Conservation (phyloP, 2,797 vertebrate genomes). For the Typhlichthys subterraneus region DNA sequence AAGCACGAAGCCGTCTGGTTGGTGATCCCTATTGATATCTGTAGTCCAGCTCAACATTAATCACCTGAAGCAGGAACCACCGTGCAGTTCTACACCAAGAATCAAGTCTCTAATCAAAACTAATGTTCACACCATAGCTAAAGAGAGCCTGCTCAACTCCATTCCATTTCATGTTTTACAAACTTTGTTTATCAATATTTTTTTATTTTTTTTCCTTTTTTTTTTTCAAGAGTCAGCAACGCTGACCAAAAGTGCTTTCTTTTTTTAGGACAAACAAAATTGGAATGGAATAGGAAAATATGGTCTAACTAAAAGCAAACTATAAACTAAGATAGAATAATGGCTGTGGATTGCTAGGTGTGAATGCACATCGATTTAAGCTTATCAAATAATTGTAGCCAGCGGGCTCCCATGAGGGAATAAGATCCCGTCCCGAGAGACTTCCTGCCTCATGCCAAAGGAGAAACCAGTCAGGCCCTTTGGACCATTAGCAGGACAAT, state of each 20-base stretch:
- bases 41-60: too few species aligned
- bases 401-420: too few species aligned
- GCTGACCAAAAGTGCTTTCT: conserved; percentile 90
- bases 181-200: conserved; percentile 57
- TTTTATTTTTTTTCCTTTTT: conserved; percentile 50
- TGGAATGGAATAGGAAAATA: conserved; percentile 87
- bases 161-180: conserved; percentile 75
- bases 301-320: conserved; percentile 51
- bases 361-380: conserved; percentile 53
- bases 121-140: conserved; percentile 60
- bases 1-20: not conserved
- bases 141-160: conserved; percentile 77
- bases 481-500: not conserved
- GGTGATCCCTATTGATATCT: not conserved
- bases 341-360: conserved; percentile 75
- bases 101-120: conserved; percentile 15
- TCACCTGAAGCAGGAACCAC: too few species aligned
- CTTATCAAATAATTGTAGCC: conserved; percentile 69
- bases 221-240: conserved; percentile 77
- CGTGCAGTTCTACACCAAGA: conserved; percentile 13
- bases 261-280: conserved; percentile 71
- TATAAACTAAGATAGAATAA: conserved; percentile 11
- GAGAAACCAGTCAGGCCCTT: conserved; percentile 76
- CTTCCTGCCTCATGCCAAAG: too few species aligned
- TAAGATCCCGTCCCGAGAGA: too few species aligned